These are phyloP conservation scores for Drosophila subpulchrella DNA, from an alignment of 1,140 invertebrate species.

Conservation along the genomic window DNA sequence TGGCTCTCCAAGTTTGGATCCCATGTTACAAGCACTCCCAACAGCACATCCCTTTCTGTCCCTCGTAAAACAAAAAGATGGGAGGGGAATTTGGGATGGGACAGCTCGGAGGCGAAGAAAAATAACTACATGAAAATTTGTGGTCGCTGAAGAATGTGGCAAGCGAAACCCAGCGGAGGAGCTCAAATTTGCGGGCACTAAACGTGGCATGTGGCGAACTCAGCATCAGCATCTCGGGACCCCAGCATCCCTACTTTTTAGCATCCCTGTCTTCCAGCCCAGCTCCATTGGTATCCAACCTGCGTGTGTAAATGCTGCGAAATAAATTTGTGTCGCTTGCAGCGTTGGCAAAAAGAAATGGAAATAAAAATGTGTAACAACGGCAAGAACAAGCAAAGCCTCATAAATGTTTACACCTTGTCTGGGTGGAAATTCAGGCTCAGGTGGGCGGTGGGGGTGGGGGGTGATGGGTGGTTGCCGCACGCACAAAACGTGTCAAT, in stretches of 20 bases:
- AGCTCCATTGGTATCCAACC: slow-evolving; percentile 30
- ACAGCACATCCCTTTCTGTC: slow-evolving; percentile 6
- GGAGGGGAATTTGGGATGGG: neutral
- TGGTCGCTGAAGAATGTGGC: slow-evolving; percentile 70
- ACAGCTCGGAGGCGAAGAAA: slow-evolving; percentile 53
- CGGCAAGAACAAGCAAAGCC: slow-evolving; percentile 51
- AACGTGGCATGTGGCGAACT: slow-evolving; percentile 72
- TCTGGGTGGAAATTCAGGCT: slow-evolving; percentile 43
- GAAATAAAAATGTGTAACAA: slow-evolving; percentile 49
- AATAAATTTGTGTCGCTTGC: slow-evolving; percentile 80
- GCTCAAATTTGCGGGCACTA: slow-evolving; percentile 76
- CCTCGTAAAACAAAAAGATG: slow-evolving; percentile 26
- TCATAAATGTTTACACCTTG: slow-evolving; percentile 81
- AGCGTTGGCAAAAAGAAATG: slow-evolving; percentile 51
- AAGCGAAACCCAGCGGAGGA: slow-evolving; percentile 34
- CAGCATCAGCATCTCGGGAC: slow-evolving; percentile 23
- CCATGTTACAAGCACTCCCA: neutral
- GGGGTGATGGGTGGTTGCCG: neutral
- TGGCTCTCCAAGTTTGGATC: neutral
- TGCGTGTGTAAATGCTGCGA: slow-evolving; percentile 72
- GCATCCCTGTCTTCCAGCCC: neutral
- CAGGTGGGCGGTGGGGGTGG: neutral
- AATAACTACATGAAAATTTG: slow-evolving; percentile 80
- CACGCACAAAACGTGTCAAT: slow-evolving; percentile 73
- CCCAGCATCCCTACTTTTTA: slow-evolving; percentile 4